Base-by-base conservation (phyloP, 2,797 vertebrate species). In the Rhadinocentrus ornatus region DNA sequence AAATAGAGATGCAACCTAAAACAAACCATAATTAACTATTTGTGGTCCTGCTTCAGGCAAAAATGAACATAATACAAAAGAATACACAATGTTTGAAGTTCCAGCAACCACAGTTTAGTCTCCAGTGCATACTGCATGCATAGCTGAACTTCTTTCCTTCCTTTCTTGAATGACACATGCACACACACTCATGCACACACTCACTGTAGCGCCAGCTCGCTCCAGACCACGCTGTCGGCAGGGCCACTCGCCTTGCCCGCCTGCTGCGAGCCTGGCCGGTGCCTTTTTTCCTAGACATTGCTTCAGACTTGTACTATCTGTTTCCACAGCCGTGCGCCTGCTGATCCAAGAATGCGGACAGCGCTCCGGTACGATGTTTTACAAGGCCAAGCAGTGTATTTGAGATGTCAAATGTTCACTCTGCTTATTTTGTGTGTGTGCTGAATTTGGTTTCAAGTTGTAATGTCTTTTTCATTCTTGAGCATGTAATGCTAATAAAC, bases 281-380 rank as follows among this genome's bases (percentile, higher is more conserved):
- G 73, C 68, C 76, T 80, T 79, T 81, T 74, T 67, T 81, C 73
- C 80, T 69, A 29, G 72, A 88, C 82, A 16, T 80, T 84, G 84
- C 84, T 87, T 82, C 71, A 88, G 84, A 74, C 66, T 79, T 27
- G 62, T 71, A 81, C 80, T 80, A 79, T 88, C 86, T 81, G 84
- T 90, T 91, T 88, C 89, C 83, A 86, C 82, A 87, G 86, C 79
- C 84, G 61, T 75, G 77, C 53, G 85, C 79, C 81, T 82, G 80
- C 85, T 81, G 80, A 84, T 77, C 85, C 80, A 81, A 77, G 86
- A 89, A 88, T 89, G 90, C 10, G 67, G 72, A 78, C 68, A 29
- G 67, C 64, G 6, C 82, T 89, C 74, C 59, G 77, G 77, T 77
- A 84, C 86, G 83, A 88, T 89, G 86, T 89, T 88, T 88, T 85